A percentile compares a stretch with the other conserved stretches of the same genome.
phyloP scores from a whole-genome alignment of 1,140 invertebrate species.

The Drosophila kanapiae region DNA sequence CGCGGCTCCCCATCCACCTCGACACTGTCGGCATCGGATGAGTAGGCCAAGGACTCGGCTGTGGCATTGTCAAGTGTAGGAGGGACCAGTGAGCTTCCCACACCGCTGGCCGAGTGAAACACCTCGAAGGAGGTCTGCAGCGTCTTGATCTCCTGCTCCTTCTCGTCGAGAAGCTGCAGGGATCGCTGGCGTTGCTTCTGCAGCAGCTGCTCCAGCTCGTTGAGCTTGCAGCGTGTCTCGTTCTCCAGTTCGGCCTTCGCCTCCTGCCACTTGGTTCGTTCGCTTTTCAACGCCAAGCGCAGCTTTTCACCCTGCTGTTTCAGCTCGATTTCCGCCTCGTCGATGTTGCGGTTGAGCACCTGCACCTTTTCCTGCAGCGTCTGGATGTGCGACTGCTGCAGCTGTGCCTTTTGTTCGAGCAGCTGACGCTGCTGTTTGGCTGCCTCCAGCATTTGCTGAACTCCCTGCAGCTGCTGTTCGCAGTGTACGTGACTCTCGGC shows the following conservation, averaged over 20 bases:
- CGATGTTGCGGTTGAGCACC: slow-evolving; percentile 87
- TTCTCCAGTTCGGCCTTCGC: slow-evolving; percentile 86
- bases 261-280: slow-evolving; percentile 88
- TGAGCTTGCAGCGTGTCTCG: slow-evolving; percentile 87
- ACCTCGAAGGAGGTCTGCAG: slow-evolving; percentile 88
- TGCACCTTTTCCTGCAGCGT: slow-evolving; percentile 89
- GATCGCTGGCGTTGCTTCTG: slow-evolving; percentile 92
- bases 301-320: slow-evolving; percentile 86
- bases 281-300: slow-evolving; percentile 85
- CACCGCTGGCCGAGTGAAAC: slow-evolving; percentile 84
- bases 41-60: slow-evolving; percentile 49
- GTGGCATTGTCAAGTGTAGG: slow-evolving; percentile 17
- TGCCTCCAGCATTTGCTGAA: slow-evolving; percentile 85
- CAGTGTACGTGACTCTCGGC: slow-evolving; percentile 75
- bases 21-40: slow-evolving; percentile 73
- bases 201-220: slow-evolving; percentile 90
- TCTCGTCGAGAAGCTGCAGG: slow-evolving; percentile 91
- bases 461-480: slow-evolving; percentile 86
- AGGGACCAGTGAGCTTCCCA: slow-evolving; percentile 24
- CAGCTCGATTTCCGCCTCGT: slow-evolving; percentile 87
- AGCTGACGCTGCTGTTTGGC: slow-evolving; percentile 48
- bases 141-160: slow-evolving; percentile 91
- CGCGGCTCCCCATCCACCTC: slow-evolving; percentile 41
- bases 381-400: slow-evolving; percentile 87
- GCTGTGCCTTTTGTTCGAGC: slow-evolving; percentile 61